Conservation (phyloP, 2,888 invertebrate genomes). For the Aplocera efformata region DNA sequence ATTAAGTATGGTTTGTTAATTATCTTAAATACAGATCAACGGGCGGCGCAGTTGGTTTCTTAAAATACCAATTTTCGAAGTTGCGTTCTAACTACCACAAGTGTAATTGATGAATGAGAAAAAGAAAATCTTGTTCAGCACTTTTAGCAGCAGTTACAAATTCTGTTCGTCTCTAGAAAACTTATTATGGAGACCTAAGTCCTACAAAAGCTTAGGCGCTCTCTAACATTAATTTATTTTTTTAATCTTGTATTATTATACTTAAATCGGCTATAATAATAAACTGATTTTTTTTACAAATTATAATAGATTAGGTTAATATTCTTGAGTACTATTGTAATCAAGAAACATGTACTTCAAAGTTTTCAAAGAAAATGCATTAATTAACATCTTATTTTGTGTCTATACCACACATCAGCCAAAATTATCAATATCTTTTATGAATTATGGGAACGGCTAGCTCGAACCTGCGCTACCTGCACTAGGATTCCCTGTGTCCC, state of each 20-base stretch:
- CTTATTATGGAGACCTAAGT: constrained; percentile 35
- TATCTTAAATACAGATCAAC: background rate
- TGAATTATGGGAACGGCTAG: no score
- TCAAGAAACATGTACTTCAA: no score
- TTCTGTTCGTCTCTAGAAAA: constrained; percentile 38
- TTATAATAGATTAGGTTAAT: no score
- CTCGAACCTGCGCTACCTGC: no score
- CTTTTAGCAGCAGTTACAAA: constrained; percentile 39
- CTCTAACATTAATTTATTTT: constrained; percentile 35
- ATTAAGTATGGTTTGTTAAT: background rate
- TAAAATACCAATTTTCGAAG: constrained; percentile 1
- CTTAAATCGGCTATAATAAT: constrained; percentile 9
- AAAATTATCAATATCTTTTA: no score
- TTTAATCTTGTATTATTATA: constrained; percentile 41
- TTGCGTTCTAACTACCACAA: constrained; percentile 3
- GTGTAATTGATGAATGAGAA: constrained; percentile 37
- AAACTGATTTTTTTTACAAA: no score
- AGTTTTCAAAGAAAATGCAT: no score
- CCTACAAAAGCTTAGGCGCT: constrained; percentile 40
- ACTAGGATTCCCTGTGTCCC: no score
- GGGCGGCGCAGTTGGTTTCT: background rate
- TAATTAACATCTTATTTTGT: no score
- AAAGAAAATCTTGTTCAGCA: constrained; percentile 33
- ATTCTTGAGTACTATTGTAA: no score
- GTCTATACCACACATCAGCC: no score